phyloP scores from a whole-genome alignment of 1,140 invertebrate species.

The Hyles euphorbiae region DNA sequence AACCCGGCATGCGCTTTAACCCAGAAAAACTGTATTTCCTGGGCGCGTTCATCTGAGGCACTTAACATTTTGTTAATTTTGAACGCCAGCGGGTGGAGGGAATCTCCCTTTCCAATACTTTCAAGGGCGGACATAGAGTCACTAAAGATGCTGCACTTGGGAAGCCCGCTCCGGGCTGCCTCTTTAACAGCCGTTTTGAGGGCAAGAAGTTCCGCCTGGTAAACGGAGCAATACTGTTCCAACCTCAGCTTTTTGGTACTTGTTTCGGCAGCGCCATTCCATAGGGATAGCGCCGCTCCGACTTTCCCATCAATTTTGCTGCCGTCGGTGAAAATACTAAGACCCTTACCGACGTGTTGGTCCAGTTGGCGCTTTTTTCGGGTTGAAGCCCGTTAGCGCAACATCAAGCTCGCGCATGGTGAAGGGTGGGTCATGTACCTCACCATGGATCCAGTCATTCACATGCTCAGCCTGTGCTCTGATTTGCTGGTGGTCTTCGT shows the following conservation, averaged over 20 bases:
- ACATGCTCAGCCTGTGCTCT: constrained; percentile 3
- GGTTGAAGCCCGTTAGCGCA: constrained; percentile 10
- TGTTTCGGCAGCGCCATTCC: constrained; percentile 14
- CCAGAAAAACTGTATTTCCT: background rate
- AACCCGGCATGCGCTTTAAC: background rate
- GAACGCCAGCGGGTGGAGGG: too few relatives aligned
- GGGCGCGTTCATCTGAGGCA: background rate
- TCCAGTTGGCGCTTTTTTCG: constrained; percentile 20
- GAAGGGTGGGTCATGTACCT: constrained; percentile 14
- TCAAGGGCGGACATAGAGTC: constrained; percentile 25
- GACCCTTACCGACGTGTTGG: background rate
- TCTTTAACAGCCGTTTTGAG: background rate
- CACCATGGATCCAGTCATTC: constrained; percentile 4
- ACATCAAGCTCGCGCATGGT: constrained; percentile 6
- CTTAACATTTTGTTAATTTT: too few relatives aligned
- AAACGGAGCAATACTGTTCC: constrained; percentile 24
- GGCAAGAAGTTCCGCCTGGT: constrained; percentile 26
- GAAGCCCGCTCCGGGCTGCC: background rate
- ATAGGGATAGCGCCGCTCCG: constrained; percentile 25
- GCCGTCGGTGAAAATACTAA: constrained; percentile 24
- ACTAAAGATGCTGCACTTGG: constrained; percentile 11
- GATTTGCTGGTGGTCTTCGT: constrained; percentile 5
- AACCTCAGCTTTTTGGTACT: constrained; percentile 13
- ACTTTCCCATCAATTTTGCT: constrained; percentile 26
- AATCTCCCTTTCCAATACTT: constrained; percentile 1